phyloP scores from a whole-genome alignment of 2,797 vertebrate genomes.

The Karalla daura region DNA sequence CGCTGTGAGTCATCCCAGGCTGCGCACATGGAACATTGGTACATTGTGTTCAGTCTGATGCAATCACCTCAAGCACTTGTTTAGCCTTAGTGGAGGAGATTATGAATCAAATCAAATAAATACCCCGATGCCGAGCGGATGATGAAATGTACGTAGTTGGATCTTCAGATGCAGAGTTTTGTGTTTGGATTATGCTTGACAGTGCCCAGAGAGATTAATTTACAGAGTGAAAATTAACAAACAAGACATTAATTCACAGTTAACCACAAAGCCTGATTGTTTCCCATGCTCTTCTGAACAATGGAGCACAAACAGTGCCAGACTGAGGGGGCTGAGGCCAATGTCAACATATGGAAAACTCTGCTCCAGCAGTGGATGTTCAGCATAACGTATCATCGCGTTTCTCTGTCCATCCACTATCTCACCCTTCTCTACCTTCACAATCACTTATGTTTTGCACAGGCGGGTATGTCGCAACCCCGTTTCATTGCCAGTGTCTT shows the following conservation, averaged over 20 bases:
- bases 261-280: too few relatives aligned
- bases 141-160: not conserved
- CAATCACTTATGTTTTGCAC: too few relatives aligned
- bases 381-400: too few relatives aligned
- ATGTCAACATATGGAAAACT: not conserved
- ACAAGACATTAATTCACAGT: too few relatives aligned
- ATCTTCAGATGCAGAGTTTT: not conserved
- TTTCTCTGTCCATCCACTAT: too few relatives aligned
- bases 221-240: too few relatives aligned
- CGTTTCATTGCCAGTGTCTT: too few relatives aligned
- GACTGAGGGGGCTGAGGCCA: not conserved
- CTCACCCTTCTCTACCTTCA: too few relatives aligned
- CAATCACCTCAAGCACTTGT: not conserved
- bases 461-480: too few relatives aligned
- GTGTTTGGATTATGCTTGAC: not conserved
- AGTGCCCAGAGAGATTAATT: too few relatives aligned
- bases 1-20: not conserved
- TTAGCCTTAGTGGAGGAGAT: not conserved
- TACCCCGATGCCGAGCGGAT: too few relatives aligned
- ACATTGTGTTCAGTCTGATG: slow-evolving; percentile 17
- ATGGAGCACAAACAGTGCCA: not conserved
- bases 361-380: not conserved
- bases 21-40: not conserved
- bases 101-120: not conserved
- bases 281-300: not conserved